Base-by-base conservation (phyloP, 2,113 vertebrate species). In the Gracilinanus agilis region DNA sequence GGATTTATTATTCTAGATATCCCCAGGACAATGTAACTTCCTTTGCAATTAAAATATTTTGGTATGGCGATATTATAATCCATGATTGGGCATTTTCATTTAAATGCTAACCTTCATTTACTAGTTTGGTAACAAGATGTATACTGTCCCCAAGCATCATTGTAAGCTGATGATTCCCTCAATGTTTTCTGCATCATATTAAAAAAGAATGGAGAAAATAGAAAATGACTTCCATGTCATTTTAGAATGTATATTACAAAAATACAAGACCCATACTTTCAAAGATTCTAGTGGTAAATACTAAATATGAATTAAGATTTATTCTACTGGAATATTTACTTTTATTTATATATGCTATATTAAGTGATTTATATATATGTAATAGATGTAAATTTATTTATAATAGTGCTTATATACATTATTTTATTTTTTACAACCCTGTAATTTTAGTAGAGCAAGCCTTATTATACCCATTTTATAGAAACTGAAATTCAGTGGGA, bases 1-100 rank as follows among this genome's bases (percentile, higher is more conserved):
- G 90, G 7, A 96, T 92, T 61, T 94, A 95, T 90, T 95, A 56
- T 25, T 95, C 92, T 92, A 90, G 25, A 44, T 67, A 93, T 95
- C 55, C 94, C 23, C 9, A 94, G 25, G 54, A 89, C 24, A 90
- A n/a, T 89, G 25, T 54, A 2, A 24, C 92, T 93, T 95, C 7
- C 44, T 96, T 96, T 95, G 5, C 53, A 92, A 53, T 90, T 89
- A 88, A 95, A 95, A 44, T 53, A 67, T 34, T 94, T 91, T 23
- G 44, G 89, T 5, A 49, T 53, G 92, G 95, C 95, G 94, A 67
- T 0, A 0, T 92, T 92, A 3, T 89, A 83, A 4, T 53, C 53
- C 94, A 40, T 96, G 90, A 4, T 8, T 89, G 88, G 40, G 8
- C 95, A 24, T 95, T 75, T 95, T 92, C 96, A 61, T 90, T 44